These are phyloP conservation scores for Latrodectus elegans DNA, from an alignment of 2,888 invertebrate genomes.

Conservation along the genomic window DNA sequence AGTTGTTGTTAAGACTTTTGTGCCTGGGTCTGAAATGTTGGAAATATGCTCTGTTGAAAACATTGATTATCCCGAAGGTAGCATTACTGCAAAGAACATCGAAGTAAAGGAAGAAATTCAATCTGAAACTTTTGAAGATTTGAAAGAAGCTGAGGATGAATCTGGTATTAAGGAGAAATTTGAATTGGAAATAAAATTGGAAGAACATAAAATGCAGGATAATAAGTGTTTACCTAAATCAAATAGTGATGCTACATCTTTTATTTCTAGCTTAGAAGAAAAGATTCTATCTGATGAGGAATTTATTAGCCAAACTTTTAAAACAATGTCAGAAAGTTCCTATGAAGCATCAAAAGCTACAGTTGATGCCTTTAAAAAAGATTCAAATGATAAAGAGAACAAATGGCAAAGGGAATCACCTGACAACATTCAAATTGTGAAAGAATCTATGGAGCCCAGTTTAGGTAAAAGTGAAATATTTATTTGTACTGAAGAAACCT, in stretches of 20 bases:
- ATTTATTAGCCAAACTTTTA: slow-evolving; percentile 52
- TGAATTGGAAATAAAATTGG: not conserved
- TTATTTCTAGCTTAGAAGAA: not conserved
- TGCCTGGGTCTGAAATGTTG: slow-evolving; percentile 55
- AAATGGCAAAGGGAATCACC: slow-evolving; percentile 66
- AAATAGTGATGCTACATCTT: not conserved
- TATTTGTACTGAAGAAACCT: slow-evolving; percentile 62
- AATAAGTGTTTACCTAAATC: not conserved
- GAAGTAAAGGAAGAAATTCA: not conserved
- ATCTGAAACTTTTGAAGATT: not conserved
- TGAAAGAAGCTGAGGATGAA: not conserved
- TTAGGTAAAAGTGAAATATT: slow-evolving; percentile 66
- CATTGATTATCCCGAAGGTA: slow-evolving; percentile 10
- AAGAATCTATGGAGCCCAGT: slow-evolving; percentile 56
- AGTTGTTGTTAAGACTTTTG: slow-evolving; percentile 54
- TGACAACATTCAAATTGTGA: slow-evolving; percentile 54
- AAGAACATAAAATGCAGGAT: no score
- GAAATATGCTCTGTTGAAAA: slow-evolving; percentile 64
- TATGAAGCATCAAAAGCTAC: slow-evolving; percentile 46
- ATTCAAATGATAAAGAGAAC: slow-evolving; percentile 39
- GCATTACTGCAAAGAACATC: not conserved
- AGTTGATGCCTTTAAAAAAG: slow-evolving; percentile 57
- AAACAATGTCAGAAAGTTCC: slow-evolving; percentile 38
- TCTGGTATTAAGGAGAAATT: not conserved
- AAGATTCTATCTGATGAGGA: slow-evolving; percentile 40